Evolutionary conservation across 2,888 invertebrate genomes (phyloP), one percentile per base, ranked within the genome.

Genomic region (Drosophila parthenogenetica): DNA sequence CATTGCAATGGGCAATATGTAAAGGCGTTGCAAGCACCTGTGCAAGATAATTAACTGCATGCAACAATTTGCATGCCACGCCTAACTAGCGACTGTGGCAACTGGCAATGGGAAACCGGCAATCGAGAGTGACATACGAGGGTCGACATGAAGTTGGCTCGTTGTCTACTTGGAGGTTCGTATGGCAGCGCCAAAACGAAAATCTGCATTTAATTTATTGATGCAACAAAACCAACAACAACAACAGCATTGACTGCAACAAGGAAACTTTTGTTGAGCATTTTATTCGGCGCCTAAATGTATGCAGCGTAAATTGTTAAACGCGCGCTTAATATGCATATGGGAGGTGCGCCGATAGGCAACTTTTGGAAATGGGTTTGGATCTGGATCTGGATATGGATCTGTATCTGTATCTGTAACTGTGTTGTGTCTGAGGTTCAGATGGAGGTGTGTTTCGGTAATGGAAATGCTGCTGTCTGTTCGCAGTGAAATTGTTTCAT

Each of bases 201-300:
- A 85, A 85, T 87, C 84, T 85, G 84, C 87, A 85, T 87, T 85
- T 85, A 87, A 85, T 85, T 85, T 85, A 85, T 85, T 87, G 84
- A 81, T 87, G 79, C 85, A 83, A 69, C 79, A 71, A 54, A 65
- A 61, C 48, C 62, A 63, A 61, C 60, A 54, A 8, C 29, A 39
- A 60, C 58, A 29, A 13, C 58, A 49, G 32, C 72, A 46, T 37
- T 53, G 68, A 68, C 60, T 64, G 54, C 74, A 68, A 64, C 72
- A 75, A 64, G 57, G 61, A 73, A 69, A 77, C 63, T 75, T 76
- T 68, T 68, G 73, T 60, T 64, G 59, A 60, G 57, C 73, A 64
- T 73, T 70, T 73, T 73, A 72, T 72, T 54, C 51, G 69, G 57
- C 78, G 76, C 78, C 85, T 85, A 85, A 85, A 82, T 85, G 82